Conservation (phyloP, 2,888 invertebrate species). For the Plebejus argus region DNA sequence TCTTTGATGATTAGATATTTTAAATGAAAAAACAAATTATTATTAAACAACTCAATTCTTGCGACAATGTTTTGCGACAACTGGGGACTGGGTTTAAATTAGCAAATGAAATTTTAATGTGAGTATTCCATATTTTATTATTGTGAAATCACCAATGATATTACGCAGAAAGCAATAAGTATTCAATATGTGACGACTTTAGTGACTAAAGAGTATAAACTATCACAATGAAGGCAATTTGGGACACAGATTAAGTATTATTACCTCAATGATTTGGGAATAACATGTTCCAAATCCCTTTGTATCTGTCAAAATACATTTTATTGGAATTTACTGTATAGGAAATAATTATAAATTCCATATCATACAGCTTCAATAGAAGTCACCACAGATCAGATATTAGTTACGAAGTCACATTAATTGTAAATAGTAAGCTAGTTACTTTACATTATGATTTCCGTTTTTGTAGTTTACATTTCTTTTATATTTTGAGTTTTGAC, state of each 20-base stretch:
- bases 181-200: constrained; percentile 32
- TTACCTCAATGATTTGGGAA: too few species aligned
- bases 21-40: too few species aligned
- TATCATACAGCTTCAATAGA: too few species aligned
- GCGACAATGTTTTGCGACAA: not conserved
- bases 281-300: constrained; percentile 48
- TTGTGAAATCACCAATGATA: constrained; percentile 9
- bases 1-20: not conserved
- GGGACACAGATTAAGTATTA: too few species aligned
- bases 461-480: not conserved
- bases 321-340: not conserved
- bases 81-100: not conserved
- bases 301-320: constrained; percentile 11
- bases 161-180: constrained; percentile 27
- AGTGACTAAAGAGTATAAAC: constrained; percentile 36
- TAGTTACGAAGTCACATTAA: too few species aligned
- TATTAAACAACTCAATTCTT: not conserved
- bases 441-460: too few species aligned
- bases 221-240: constrained; percentile 55
- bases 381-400: too few species aligned
- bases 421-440: too few species aligned
- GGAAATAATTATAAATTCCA: too few species aligned
- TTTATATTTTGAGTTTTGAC: constrained; percentile 8
- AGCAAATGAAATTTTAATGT: not conserved
- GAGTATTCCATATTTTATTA: constrained; percentile 23